Evolutionary conservation across 2,888 invertebrate species (phyloP).

Genomic region (Odontomyia ornata): DNA sequence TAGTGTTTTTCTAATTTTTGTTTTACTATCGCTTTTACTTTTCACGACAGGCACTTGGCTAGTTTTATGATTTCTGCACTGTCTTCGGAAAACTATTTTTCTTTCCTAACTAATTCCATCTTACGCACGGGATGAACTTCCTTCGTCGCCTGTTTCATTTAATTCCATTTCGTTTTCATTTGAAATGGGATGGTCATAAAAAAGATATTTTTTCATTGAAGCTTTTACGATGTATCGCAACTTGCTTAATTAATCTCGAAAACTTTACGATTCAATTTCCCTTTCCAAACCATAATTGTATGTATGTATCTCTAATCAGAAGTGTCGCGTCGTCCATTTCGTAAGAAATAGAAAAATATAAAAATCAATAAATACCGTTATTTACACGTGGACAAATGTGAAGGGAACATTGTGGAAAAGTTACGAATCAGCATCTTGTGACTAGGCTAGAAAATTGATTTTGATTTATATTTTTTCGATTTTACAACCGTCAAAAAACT

Average conservation of each 20-base stretch:
- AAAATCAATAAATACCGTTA: background rate
- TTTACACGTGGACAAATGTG: no score
- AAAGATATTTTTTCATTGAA: constrained; percentile 24
- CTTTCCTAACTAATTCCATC: background rate
- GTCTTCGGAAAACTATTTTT: background rate
- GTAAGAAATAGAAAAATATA: background rate
- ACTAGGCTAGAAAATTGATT: no score
- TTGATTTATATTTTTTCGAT: no score
- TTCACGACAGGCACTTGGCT: background rate
- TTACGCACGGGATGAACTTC: background rate
- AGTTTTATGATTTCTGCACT: background rate
- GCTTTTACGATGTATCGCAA: background rate
- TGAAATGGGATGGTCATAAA: constrained; percentile 5
- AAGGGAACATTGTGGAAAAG: no score
- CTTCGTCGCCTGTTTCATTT: background rate
- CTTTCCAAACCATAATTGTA: constrained; percentile 4
- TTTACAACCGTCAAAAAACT: no score
- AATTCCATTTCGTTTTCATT: constrained; percentile 8
- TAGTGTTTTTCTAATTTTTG: background rate
- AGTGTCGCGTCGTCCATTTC: background rate
- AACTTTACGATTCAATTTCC: constrained; percentile 34
- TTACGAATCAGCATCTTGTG: no score
- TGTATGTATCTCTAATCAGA: background rate
- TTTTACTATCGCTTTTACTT: constrained; percentile 2
- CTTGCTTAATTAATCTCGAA: constrained; percentile 28